Evolutionary conservation across 2,797 vertebrate genomes (phyloP), one percentile per base, ranked within the genome.

Genomic region (Lateolabrax maculatus): DNA sequence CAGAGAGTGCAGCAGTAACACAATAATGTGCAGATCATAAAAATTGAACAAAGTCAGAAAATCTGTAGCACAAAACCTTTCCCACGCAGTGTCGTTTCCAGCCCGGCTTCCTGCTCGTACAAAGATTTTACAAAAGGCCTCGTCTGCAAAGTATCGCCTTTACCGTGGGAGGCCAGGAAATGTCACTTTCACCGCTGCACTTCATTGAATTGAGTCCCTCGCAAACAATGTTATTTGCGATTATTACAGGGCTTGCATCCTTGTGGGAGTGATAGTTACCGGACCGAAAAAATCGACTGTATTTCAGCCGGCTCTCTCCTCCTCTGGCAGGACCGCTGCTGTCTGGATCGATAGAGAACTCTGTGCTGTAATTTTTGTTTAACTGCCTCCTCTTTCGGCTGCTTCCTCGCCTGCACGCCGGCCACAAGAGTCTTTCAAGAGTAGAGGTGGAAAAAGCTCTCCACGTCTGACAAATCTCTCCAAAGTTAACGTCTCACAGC

Each of bases 181-280:
- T 53, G 70, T 77, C 63, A 37, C 70, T 62, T 39, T 65, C 73
- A 29, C 70, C 49, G 52, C 74, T 63, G 61, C 69, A 62, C 76
- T 67, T 77, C 71, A 65, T 19, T 60, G 29, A 83, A 61, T 80
- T 23, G 52, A 69, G 69, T 75, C 61, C 36, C 65, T 48, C 55
- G 39, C 69, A 64, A 81, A 80, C 69, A 66, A 21, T 70, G 79
- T 77, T 82, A 72, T 82, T 81, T 82, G 69, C 75, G 82, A 77
- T 82, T 74, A 71, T 84, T 79, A 74, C 73, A 36, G 72, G 31
- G 19, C 9, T 41, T 13, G 18, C 9, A 19, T 64, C 65, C 29
- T 5, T 23, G 52, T 56, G 70, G 82, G 62, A 75, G 57, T 39
- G 79, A 68, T 74, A 23, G 69, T 64, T 74, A 77, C 64, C 4